A percentile compares a stretch with the other conserved stretches of the same genome.
Conservation (phyloP, 2,113 vertebrate genomes). For the Zonotrichia leucophrys region DNA sequence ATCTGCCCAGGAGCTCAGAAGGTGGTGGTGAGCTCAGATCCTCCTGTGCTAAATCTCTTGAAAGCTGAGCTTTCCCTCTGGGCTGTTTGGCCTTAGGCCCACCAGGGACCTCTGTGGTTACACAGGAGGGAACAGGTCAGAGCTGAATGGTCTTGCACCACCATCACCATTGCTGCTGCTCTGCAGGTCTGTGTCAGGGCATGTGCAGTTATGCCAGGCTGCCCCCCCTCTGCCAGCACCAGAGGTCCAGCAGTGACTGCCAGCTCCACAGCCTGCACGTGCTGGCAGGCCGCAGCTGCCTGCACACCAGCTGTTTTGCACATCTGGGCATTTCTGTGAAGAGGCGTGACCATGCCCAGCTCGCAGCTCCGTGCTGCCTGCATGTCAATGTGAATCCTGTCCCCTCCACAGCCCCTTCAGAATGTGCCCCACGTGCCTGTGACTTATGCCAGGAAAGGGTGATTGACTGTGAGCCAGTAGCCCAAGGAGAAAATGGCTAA, state of each 20-base stretch:
- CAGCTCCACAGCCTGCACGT: neutral
- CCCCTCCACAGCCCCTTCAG: neutral
- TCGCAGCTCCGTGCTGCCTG: rapidly evolving
- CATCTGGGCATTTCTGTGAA: constrained; percentile 10
- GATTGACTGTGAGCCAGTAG: neutral
- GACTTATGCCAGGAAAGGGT: neutral
- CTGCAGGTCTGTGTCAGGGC: neutral
- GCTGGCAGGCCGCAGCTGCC: neutral
- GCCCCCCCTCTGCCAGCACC: neutral
- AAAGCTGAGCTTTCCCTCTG: neutral
- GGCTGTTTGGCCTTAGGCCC: neutral
- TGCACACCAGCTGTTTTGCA: constrained; percentile 2
- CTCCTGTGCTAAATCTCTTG: neutral
- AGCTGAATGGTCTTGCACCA: neutral
- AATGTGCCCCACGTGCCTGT: neutral
- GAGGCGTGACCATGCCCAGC: neutral
- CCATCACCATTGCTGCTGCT: neutral
- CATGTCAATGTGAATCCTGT: neutral
- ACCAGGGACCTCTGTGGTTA: neutral
- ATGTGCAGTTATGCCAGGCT: neutral
- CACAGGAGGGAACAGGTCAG: neutral
- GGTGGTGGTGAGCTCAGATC: neutral
- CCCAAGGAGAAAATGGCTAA: neutral
- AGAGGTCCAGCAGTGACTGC: neutral
- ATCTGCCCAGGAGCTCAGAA: neutral